These are phyloP conservation scores for Polymixis lichenea DNA, from an alignment of 2,888 invertebrate species.

Conservation along the genomic window DNA sequence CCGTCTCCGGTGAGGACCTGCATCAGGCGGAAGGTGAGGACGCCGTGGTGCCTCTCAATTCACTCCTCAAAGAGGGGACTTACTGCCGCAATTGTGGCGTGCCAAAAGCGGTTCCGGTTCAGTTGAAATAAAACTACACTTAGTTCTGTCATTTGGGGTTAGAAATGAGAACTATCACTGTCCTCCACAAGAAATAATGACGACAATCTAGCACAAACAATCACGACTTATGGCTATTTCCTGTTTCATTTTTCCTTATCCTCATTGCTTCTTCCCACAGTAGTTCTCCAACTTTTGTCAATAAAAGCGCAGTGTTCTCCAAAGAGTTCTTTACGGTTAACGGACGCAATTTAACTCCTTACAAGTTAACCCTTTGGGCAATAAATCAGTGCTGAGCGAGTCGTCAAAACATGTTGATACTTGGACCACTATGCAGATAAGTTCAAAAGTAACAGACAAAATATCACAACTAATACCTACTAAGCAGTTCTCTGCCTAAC, in stretches of 20 bases:
- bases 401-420: slow-evolving; percentile 57
- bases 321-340: slow-evolving; percentile 27
- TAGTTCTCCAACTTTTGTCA: slow-evolving; percentile 31
- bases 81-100: too few species aligned
- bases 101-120: neutral
- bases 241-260: slow-evolving; percentile 7
- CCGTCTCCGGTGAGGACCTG: too few species aligned
- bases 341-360: slow-evolving; percentile 29
- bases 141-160: slow-evolving; percentile 2
- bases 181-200: neutral
- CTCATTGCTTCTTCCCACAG: slow-evolving; percentile 4
- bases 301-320: slow-evolving; percentile 22
- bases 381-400: slow-evolving; percentile 48
- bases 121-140: neutral
- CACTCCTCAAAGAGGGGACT: too few species aligned
- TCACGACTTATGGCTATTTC: slow-evolving; percentile 22
- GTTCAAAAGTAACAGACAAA: slow-evolving; percentile 18
- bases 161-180: slow-evolving; percentile 1
- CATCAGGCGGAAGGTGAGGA: too few species aligned
- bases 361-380: slow-evolving; percentile 36
- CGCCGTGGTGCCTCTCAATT: too few species aligned
- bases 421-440: neutral
- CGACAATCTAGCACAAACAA: slow-evolving; percentile 8
- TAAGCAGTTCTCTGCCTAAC: neutral
- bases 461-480: neutral